These are phyloP conservation scores for Danaus chrysippus DNA, from an alignment of 2,888 invertebrate genomes.

Conservation along the genomic window DNA sequence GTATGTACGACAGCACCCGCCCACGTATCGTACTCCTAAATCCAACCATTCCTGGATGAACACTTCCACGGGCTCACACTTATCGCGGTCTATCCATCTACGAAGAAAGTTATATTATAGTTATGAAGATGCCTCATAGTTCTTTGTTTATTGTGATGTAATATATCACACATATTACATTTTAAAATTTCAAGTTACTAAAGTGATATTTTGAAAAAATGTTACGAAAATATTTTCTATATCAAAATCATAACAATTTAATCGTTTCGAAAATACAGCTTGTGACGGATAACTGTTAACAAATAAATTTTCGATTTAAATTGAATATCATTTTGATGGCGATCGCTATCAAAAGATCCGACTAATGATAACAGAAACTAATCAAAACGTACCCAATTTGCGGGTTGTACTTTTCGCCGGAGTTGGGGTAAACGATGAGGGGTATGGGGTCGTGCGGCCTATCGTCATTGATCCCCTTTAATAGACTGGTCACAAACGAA, in stretches of 20 bases:
- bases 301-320: constrained; percentile 7
- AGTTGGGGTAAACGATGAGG: constrained; percentile 94
- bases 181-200: too few relatives aligned
- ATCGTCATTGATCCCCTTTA: constrained; percentile 73
- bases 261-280: too few relatives aligned
- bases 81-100: constrained; percentile 86
- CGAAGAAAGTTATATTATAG: constrained; percentile 31
- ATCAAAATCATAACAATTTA: too few relatives aligned
- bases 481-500: constrained; percentile 59
- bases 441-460: constrained; percentile 80
- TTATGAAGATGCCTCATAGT: too few relatives aligned
- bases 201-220: too few relatives aligned
- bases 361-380: constrained; percentile 7
- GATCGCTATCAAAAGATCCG: constrained; percentile 6
- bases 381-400: constrained; percentile 79
- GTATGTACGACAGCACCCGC: constrained; percentile 94
- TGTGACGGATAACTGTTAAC: constrained; percentile 6
- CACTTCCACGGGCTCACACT: constrained; percentile 83
- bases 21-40: constrained; percentile 89
- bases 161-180: too few relatives aligned
- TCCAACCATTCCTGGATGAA: constrained; percentile 90
- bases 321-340: background rate
- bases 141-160: too few relatives aligned
- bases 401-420: constrained; percentile 89
- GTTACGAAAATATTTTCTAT: too few relatives aligned